Percentiles rank a stretch among this genome's conserved stretches.
Conservation (phyloP, 1,140 invertebrate species). For the Euwallacea fornicatus region DNA sequence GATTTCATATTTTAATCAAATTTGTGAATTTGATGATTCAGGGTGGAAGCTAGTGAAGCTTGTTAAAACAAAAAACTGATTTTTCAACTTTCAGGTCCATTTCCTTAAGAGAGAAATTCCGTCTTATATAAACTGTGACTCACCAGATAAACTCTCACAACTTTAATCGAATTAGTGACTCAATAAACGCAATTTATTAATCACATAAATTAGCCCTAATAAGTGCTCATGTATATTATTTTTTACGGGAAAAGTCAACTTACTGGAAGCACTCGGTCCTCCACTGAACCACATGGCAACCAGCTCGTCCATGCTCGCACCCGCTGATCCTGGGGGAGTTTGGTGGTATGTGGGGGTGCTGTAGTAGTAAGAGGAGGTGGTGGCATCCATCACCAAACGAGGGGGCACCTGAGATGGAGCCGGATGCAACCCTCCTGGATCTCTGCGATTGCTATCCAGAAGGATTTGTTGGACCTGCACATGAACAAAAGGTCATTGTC, state of each 20-base stretch:
- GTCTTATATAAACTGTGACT: background rate
- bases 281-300: conserved; percentile 59
- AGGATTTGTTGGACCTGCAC: conserved; percentile 56
- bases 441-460: conserved; percentile 53
- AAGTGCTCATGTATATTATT: too few relatives aligned
- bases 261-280: conserved; percentile 55
- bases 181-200: conserved; percentile 27
- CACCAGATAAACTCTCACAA: conserved; percentile 10
- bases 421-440: conserved; percentile 36
- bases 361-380: conserved; percentile 24
- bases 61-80: too few relatives aligned
- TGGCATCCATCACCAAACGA: conserved; percentile 42
- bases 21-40: too few relatives aligned
- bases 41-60: too few relatives aligned
- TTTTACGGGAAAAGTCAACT: too few relatives aligned
- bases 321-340: conserved; percentile 47
- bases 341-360: conserved; percentile 43
- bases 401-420: conserved; percentile 49
- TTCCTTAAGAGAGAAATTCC: too few relatives aligned
- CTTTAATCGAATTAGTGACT: conserved; percentile 29
- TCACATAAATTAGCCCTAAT: conserved; percentile 11
- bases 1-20: too few relatives aligned
- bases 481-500: background rate
- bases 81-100: too few relatives aligned
- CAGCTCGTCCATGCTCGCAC: conserved; percentile 55